phyloP scores from a whole-genome alignment of 2,888 invertebrate genomes.

The Amblyteles armatorius region DNA sequence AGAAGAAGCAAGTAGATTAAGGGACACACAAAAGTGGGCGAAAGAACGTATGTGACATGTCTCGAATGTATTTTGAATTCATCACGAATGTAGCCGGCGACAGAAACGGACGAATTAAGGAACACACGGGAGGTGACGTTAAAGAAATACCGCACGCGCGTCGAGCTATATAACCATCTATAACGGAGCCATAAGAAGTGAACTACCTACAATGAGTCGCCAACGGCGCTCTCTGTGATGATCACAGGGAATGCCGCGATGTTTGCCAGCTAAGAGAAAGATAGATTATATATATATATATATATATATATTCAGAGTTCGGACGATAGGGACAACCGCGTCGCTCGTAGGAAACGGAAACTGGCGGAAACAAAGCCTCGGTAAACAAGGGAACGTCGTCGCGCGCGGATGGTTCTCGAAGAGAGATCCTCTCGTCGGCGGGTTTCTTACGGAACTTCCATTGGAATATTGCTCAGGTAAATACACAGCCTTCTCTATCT shows the following conservation, averaged over 20 bases:
- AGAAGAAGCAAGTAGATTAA: no score
- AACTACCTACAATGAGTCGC: slow-evolving; percentile 20
- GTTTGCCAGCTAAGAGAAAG: slow-evolving; percentile 78
- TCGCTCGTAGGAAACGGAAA: slow-evolving; percentile 82
- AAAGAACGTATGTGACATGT: no score
- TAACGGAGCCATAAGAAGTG: slow-evolving; percentile 36
- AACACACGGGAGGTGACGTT: neutral
- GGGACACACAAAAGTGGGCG: no score
- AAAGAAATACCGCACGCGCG: slow-evolving; percentile 60
- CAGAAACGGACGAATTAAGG: neutral
- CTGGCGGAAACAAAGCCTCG: slow-evolving; percentile 83
- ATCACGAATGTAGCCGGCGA: neutral
- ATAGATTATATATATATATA: slow-evolving; percentile 1
- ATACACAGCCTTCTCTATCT: slow-evolving; percentile 74
- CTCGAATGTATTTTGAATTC: no score
- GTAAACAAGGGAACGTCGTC: slow-evolving; percentile 75
- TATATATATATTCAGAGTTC: neutral
- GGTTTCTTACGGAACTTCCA: slow-evolving; percentile 67
- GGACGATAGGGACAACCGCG: slow-evolving; percentile 23
- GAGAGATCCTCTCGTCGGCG: slow-evolving; percentile 29
- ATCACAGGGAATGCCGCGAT: slow-evolving; percentile 81
- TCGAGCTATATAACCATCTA: slow-evolving; percentile 49
- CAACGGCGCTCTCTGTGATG: slow-evolving; percentile 36
- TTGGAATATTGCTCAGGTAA: slow-evolving; percentile 81
- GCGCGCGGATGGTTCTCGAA: slow-evolving; percentile 16